These are phyloP conservation scores for Aspidapion aeneum DNA, from an alignment of 2,888 invertebrate genomes.

Conservation along the genomic window DNA sequence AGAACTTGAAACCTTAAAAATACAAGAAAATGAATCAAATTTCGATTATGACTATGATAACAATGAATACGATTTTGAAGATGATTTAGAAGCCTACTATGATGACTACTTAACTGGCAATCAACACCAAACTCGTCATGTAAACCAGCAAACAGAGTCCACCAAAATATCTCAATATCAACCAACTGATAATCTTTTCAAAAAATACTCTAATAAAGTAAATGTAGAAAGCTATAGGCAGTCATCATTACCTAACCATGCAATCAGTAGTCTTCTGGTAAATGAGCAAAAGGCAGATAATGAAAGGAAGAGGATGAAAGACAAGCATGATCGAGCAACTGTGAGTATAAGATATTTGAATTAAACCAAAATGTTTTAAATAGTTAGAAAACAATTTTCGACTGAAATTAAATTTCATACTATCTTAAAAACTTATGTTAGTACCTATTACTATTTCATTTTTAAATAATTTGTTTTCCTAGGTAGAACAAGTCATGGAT, in stretches of 20 bases:
- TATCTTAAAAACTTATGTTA: too few relatives aligned
- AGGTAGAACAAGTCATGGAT: slow-evolving; percentile 97
- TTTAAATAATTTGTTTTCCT: too few relatives aligned
- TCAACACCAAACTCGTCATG: slow-evolving; percentile 24
- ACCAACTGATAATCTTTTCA: slow-evolving; percentile 76
- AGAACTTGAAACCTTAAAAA: slow-evolving; percentile 1
- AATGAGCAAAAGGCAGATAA: slow-evolving; percentile 66
- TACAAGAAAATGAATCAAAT: not conserved
- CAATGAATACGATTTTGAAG: slow-evolving; percentile 19
- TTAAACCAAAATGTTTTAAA: too few relatives aligned
- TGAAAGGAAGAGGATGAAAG: slow-evolving; percentile 72
- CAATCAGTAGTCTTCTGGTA: slow-evolving; percentile 68
- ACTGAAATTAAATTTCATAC: too few relatives aligned
- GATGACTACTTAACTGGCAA: slow-evolving; percentile 22
- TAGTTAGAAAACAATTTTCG: too few relatives aligned
- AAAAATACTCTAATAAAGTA: slow-evolving; percentile 75
- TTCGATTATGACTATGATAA: slow-evolving; percentile 23
- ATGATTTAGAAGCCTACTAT: slow-evolving; percentile 20
- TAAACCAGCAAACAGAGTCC: slow-evolving; percentile 37
- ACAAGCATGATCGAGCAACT: slow-evolving; percentile 94
- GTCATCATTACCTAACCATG: slow-evolving; percentile 59
- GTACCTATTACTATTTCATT: too few relatives aligned
- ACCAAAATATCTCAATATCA: slow-evolving; percentile 54
- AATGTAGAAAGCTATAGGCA: slow-evolving; percentile 80
- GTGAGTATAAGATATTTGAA: too few relatives aligned